These are phyloP conservation scores for Drosophila prostipennis DNA, from an alignment of 2,888 invertebrate genomes.

Conservation along the genomic window DNA sequence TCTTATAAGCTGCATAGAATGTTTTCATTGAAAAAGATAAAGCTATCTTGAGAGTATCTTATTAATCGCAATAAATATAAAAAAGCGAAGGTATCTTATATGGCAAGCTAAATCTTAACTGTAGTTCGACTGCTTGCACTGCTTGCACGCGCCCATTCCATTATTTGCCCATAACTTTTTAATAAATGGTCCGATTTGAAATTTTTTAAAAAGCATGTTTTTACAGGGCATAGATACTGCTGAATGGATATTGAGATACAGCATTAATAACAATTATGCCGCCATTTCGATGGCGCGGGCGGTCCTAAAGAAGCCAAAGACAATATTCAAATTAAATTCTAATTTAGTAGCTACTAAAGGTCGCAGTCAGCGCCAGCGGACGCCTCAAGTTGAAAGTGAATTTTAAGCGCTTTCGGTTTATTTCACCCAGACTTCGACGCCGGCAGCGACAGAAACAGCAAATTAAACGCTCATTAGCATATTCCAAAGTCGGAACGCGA, in stretches of 20 bases:
- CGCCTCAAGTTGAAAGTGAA: conserved; percentile 62
- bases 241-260: background rate
- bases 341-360: conserved; percentile 61
- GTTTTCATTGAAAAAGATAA: background rate
- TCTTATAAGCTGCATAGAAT: background rate
- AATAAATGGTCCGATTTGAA: too few relatives aligned
- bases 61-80: background rate
- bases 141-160: too few relatives aligned
- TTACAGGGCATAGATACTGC: too few relatives aligned
- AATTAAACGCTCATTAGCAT: conserved; percentile 74
- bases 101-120: too few relatives aligned
- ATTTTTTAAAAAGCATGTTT: too few relatives aligned
- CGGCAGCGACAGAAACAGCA: conserved; percentile 41
- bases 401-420: conserved; percentile 58
- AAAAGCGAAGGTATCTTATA: too few relatives aligned
- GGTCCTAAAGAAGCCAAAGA: conserved; percentile 26
- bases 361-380: conserved; percentile 24
- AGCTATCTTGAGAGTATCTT: background rate
- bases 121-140: too few relatives aligned
- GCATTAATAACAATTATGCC: conserved; percentile 26
- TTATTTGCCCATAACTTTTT: too few relatives aligned
- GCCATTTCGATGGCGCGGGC: conserved; percentile 3
- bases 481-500: conserved; percentile 50
- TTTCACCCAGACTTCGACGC: conserved; percentile 10
- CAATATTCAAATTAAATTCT: conserved; percentile 57